Conservation (phyloP, 2,113 vertebrate genomes). For the Erinaceus europaeus region DNA sequence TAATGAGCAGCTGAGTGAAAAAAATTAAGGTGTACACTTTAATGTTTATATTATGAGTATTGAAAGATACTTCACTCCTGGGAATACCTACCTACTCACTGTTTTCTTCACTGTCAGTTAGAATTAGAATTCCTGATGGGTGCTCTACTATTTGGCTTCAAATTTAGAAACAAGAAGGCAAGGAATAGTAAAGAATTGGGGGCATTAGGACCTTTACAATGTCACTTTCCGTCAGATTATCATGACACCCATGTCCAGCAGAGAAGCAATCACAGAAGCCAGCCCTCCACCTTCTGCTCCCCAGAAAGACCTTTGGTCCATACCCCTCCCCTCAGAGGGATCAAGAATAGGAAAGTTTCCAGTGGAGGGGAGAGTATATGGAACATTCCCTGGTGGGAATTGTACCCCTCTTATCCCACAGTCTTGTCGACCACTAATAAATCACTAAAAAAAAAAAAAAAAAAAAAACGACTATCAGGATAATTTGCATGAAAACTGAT, state of each 20-base stretch:
- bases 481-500: constrained; percentile 18
- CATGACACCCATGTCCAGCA: no score
- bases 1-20: neutral
- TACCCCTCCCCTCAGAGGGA: no score
- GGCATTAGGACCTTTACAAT: neutral
- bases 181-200: neutral
- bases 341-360: no score
- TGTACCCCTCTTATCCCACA: no score
- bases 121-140: neutral
- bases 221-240: neutral
- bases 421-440: no score
- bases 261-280: no score
- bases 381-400: no score
- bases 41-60: neutral
- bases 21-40: neutral
- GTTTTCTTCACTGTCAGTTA: neutral
- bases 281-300: no score
- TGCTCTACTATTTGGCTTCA: neutral
- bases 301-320: no score
- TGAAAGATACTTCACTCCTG: neutral
- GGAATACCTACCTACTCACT: neutral
- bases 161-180: constrained; percentile 13
- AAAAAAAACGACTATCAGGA: no score
- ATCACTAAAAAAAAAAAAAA: no score
- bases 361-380: no score